Evolutionary conservation across 1,140 invertebrate genomes (phyloP), one percentile per base, ranked within the genome.

Genomic region (Trachelipus rathkii): DNA sequence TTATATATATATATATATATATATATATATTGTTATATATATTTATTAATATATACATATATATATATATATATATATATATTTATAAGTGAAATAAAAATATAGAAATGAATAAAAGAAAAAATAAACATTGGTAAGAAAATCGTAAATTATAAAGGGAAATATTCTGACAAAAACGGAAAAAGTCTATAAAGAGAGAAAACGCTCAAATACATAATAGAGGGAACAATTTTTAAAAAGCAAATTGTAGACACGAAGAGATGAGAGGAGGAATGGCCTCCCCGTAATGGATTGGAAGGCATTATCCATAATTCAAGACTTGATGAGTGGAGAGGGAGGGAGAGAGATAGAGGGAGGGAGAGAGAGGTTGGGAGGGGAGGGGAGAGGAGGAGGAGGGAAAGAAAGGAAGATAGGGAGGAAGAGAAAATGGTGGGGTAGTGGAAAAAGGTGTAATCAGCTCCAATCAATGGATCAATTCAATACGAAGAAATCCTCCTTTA

Each of bases 1-100:
- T n/a, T 60, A 60, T 60, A 13, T 60, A 60, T 60, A 60, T 60
- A 60, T 60, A 19, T 60, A 60, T 60, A 60, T 60, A 60, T 60
- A 60, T 60, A 60, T 60, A 60, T 60, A 60, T 60, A 60, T 60
- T 4, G 2, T 4, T 60, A 60, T 60, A 60, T 60, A 60, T 15
- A 15, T 60, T 2, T 60, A 19, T 60, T 4, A 4, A 60, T 60
- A 60, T 60, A 60, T 60, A 60, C 8, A 60, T 60, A 60, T 60
- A 60, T 60, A 60, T 60, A 60, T 60, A 60, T 60, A 60, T 60
- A 13, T 60, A 15, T 19, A 60, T 19, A 13, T 60, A 13, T 15
- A 15, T 60, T 2, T 13, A 60, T 60, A 19, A 60, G 8, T 60
- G 19, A 15, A 60, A 33, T 33, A 60, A 60, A 60, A 3, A 19